Conservation (phyloP, 2,113 vertebrate genomes). For the Trichomycterus rosablanca region DNA sequence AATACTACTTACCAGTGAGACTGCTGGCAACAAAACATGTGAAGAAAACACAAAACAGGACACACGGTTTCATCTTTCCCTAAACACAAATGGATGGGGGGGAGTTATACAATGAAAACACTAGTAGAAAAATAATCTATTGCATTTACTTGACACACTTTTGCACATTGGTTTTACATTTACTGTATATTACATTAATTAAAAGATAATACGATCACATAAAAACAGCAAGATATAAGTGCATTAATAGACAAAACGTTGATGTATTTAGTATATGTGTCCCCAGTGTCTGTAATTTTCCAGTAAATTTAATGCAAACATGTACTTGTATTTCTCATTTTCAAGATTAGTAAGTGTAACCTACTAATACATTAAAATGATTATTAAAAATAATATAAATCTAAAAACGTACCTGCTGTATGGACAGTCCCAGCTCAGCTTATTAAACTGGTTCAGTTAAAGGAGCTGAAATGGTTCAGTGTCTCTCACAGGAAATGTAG, state of each 20-base stretch:
- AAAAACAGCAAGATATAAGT: no score
- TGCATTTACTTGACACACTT: no score
- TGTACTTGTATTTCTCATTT: no score
- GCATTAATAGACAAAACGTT: no score
- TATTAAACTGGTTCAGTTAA: not conserved
- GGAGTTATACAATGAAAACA: conserved; percentile 3
- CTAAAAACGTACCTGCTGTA: conserved; percentile 28
- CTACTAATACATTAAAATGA: no score
- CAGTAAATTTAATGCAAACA: no score
- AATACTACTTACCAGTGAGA: conserved; percentile 56
- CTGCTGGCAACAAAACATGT: conserved; percentile 50
- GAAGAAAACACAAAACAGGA: conserved; percentile 49
- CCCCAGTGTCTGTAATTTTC: no score
- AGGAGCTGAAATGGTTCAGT: conserved; percentile 13
- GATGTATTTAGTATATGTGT: no score
- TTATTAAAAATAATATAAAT: not conserved
- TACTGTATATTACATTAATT: no score
- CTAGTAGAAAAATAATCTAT: not conserved
- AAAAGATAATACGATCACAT: no score
- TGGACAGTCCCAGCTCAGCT: not conserved
- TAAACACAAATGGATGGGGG: conserved; percentile 12
- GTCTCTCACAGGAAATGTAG: not conserved
- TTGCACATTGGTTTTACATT: no score
- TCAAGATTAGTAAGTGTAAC: no score
- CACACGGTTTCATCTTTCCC: conserved; percentile 59